Evolutionary conservation across 2,888 invertebrate species (phyloP).

Genomic region (Phlogophora meticulosa): DNA sequence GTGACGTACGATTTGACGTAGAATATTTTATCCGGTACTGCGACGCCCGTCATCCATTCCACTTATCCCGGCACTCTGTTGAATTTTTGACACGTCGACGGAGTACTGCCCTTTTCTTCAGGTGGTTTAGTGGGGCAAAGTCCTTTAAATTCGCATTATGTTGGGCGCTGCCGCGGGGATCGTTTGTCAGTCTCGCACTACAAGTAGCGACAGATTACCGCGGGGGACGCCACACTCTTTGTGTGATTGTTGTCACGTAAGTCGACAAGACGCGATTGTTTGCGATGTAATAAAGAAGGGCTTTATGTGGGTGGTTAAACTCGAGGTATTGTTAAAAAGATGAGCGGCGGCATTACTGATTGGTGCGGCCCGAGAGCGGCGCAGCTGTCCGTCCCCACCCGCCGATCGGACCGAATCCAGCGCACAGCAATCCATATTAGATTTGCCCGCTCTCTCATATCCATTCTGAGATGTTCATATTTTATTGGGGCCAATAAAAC

Average conservation of each 20-base stretch:
- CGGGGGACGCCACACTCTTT: conserved; percentile 54
- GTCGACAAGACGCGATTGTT: conserved; percentile 55
- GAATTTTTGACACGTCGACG: conserved; percentile 89
- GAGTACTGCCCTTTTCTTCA: conserved; percentile 85
- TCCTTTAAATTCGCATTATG: conserved; percentile 87
- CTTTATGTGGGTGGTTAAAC: conserved; percentile 41
- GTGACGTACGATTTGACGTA: conserved; percentile 90
- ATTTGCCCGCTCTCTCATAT: conserved; percentile 90
- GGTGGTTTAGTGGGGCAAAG: conserved; percentile 85
- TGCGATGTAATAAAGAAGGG: conserved; percentile 45
- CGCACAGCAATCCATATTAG: conserved; percentile 91
- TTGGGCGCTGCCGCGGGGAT: conserved; percentile 64
- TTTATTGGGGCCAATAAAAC: conserved; percentile 92
- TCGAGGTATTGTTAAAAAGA: conserved; percentile 43
- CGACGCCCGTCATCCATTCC: conserved; percentile 88
- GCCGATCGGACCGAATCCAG: conserved; percentile 87
- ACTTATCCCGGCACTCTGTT: conserved; percentile 89
- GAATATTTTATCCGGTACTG: conserved; percentile 89
- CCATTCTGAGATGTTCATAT: conserved; percentile 92
- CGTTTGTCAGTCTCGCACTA: conserved; percentile 72
- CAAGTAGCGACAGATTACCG: conserved; percentile 67
- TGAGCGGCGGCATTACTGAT: conserved; percentile 45
- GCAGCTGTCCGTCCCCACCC: conserved; percentile 77
- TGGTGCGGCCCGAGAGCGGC: conserved; percentile 58
- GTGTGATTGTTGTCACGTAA: conserved; percentile 58